These are phyloP conservation scores for Choristoneura rosaceana DNA, from an alignment of 2,888 invertebrate genomes.

Conservation along the genomic window DNA sequence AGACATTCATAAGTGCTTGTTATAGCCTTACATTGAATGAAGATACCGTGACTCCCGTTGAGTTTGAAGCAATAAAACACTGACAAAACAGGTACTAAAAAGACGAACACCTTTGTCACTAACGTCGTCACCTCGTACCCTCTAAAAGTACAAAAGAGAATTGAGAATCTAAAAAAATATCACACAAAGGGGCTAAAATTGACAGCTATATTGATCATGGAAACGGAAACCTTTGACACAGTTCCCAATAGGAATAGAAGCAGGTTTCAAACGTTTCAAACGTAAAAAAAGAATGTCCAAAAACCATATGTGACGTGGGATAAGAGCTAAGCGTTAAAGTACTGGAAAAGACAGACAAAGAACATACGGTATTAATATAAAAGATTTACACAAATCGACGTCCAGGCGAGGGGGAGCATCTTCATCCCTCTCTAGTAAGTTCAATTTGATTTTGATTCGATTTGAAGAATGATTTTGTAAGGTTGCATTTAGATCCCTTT, in stretches of 20 bases:
- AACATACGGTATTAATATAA: neutral
- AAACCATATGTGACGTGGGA: conserved; percentile 4
- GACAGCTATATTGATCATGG: conserved; percentile 36
- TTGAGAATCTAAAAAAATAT: neutral
- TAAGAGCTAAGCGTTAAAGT: neutral
- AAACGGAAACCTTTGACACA: conserved; percentile 34
- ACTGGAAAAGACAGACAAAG: neutral
- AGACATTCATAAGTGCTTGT: too few species aligned
- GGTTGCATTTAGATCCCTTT: too few species aligned
- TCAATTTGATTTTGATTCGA: too few species aligned
- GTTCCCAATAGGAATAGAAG: conserved; percentile 16
- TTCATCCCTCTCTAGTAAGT: too few species aligned
- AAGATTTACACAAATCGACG: too few species aligned
- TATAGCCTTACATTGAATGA: too few species aligned
- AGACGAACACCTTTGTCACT: neutral
- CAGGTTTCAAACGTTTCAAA: conserved; percentile 17
- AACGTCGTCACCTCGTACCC: neutral
- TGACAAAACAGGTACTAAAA: neutral
- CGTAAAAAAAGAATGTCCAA: conserved; percentile 19
- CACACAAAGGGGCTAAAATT: conserved; percentile 22
- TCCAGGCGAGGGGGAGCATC: too few species aligned
- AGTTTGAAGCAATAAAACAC: too few species aligned
- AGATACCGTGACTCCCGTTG: neutral
- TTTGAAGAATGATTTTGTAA: too few species aligned
- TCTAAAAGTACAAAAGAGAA: neutral